These are phyloP conservation scores for Zhuqinia jingwanae DNA, from an alignment of 2,888 invertebrate genomes.

Conservation along the genomic window DNA sequence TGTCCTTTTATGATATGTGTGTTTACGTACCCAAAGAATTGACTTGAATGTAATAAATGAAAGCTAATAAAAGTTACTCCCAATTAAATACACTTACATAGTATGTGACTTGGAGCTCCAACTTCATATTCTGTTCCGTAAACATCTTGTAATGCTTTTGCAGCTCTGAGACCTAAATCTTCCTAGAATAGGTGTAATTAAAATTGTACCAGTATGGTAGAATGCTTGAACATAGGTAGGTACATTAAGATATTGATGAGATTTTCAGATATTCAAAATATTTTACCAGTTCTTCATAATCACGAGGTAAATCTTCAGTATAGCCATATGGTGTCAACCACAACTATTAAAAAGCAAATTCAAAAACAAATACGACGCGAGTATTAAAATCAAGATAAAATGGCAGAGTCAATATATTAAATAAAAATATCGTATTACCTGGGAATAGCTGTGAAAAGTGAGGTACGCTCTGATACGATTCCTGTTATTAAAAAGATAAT, in stretches of 20 bases:
- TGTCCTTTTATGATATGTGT: too few species aligned
- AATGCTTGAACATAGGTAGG: not conserved
- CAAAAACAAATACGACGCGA: too few species aligned
- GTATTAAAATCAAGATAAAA: too few species aligned
- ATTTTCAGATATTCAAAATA: not conserved
- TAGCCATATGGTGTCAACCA: slow-evolving; percentile 85
- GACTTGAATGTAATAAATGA: not conserved
- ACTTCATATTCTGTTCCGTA: slow-evolving; percentile 86
- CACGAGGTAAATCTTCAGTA: slow-evolving; percentile 81
- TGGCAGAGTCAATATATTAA: not conserved
- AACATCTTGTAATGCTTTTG: slow-evolving; percentile 84
- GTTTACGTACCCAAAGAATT: not conserved
- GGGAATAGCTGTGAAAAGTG: slow-evolving; percentile 86
- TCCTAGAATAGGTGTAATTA: slow-evolving; percentile 73
- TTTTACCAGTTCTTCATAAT: slow-evolving; percentile 83
- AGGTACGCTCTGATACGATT: slow-evolving; percentile 83
- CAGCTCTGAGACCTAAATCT: slow-evolving; percentile 85
- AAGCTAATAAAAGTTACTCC: not conserved
- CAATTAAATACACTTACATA: slow-evolving; percentile 71
- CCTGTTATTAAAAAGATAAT: slow-evolving; percentile 82
- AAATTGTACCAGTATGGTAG: not conserved
- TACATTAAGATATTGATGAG: too few species aligned
- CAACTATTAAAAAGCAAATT: slow-evolving; percentile 79
- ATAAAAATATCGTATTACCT: slow-evolving; percentile 80
- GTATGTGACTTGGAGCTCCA: slow-evolving; percentile 81